Percentiles rank a stretch among this genome's conserved stretches.
Conservation (phyloP, 2,113 vertebrate species). For the Sceloporus tristichus region DNA sequence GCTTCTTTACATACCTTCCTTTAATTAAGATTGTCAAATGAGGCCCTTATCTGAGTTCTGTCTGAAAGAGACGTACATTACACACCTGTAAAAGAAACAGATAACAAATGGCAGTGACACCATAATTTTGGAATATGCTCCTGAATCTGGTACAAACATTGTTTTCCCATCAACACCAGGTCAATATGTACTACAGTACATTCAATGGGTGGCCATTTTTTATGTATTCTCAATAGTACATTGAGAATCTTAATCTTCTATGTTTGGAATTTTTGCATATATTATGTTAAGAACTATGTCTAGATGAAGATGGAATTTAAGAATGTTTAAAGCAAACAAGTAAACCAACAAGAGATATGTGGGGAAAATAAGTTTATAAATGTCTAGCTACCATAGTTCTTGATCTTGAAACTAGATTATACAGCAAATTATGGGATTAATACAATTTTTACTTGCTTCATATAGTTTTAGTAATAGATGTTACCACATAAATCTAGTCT, state of each 20-base stretch:
- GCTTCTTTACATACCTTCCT: too few species aligned
- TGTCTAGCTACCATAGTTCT: not conserved
- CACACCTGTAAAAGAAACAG: not conserved
- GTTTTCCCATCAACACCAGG: too few species aligned
- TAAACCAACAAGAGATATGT: too few species aligned
- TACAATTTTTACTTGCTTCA: not conserved
- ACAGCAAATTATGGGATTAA: not conserved
- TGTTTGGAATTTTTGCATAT: not conserved
- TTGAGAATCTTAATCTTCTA: too few species aligned
- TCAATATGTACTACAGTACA: too few species aligned
- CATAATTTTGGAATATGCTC: not conserved
- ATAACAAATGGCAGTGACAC: not conserved
- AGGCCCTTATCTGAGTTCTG: too few species aligned
- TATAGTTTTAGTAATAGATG: not conserved
- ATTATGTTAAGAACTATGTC: not conserved
- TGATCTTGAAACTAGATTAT: not conserved
- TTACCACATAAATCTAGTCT: not conserved
- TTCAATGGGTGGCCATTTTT: too few species aligned
- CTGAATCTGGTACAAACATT: too few species aligned
- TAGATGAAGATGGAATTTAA: not conserved
- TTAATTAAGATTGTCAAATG: too few species aligned
- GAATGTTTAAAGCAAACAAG: not conserved
- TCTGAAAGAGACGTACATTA: too few species aligned
- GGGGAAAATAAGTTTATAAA: too few species aligned
- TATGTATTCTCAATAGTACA: too few species aligned